phyloP scores from a whole-genome alignment of 2,113 vertebrate genomes.

The Corvus cornix region DNA sequence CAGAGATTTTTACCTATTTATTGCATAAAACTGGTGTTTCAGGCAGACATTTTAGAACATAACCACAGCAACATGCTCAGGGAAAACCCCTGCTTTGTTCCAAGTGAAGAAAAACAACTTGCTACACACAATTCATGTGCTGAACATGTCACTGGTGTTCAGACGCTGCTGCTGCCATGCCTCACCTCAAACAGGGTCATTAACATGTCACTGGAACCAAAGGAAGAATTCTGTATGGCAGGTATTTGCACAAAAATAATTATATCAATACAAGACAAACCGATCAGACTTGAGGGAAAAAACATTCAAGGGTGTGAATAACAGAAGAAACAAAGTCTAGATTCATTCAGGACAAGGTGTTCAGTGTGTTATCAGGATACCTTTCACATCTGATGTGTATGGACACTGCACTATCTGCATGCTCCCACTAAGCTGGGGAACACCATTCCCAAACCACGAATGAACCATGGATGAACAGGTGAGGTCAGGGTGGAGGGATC shows the following conservation, averaged over 20 bases:
- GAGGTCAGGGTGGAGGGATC: not conserved
- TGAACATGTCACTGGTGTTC: not conserved
- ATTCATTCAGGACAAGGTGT: not conserved
- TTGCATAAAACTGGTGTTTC: not conserved
- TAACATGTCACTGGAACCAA: not conserved
- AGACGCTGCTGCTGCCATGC: not conserved
- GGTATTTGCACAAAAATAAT: not conserved
- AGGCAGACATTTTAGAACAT: not conserved
- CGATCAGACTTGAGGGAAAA: not conserved
- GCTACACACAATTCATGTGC: not conserved
- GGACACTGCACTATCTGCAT: not conserved
- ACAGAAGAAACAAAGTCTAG: not conserved
- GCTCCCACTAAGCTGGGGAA: not conserved
- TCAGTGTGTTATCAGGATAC: not conserved
- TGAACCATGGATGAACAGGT: accelerated
- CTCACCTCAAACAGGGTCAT: not conserved
- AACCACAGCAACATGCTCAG: not conserved
- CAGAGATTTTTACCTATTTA: not conserved
- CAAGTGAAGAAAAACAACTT: not conserved
- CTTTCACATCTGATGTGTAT: not conserved
- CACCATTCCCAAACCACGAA: not conserved
- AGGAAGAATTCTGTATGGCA: not conserved
- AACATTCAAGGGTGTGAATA: not conserved
- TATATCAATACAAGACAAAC: not conserved
- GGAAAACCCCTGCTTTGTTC: not conserved